Evolutionary conservation across 2,113 vertebrate genomes (phyloP).

Genomic region (Girardinichthys multiradiatus): DNA sequence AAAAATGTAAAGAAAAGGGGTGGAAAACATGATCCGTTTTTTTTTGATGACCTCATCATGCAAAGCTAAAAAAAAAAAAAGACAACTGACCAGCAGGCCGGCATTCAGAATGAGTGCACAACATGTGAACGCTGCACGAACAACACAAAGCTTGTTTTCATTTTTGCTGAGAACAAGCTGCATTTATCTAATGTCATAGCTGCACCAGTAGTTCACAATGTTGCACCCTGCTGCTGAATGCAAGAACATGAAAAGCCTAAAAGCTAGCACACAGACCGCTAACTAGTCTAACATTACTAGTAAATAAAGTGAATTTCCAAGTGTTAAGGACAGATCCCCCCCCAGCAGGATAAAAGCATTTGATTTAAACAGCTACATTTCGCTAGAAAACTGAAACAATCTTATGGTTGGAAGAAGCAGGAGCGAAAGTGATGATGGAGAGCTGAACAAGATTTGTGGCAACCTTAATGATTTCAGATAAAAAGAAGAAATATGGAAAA

Average conservation of each 20-base stretch:
- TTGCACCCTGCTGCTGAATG: constrained; percentile 23
- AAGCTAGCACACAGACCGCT: constrained; percentile 2
- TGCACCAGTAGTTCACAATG: constrained; percentile 1
- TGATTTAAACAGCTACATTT: background rate
- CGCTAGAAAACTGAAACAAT: background rate
- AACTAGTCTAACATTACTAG: background rate
- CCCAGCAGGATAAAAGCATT: background rate
- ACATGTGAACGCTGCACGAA: constrained; percentile 16
- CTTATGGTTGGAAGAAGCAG: constrained; percentile 38
- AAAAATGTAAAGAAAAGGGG: constrained; percentile 63
- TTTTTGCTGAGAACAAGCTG: background rate
- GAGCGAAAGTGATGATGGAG: constrained; percentile 42
- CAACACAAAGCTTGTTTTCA: background rate
- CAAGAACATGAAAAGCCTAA: constrained; percentile 14
- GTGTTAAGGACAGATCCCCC: too few species aligned
- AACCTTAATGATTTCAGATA: constrained; percentile 19
- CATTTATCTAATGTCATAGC: constrained; percentile 3
- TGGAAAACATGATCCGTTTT: constrained; percentile 63
- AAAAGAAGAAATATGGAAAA: constrained; percentile 25
- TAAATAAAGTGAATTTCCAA: background rate
- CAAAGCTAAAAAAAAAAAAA: constrained; percentile 68
- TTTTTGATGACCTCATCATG: constrained; percentile 80
- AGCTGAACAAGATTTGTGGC: constrained; percentile 16
- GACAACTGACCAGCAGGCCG: constrained; percentile 72
- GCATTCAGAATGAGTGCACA: constrained; percentile 42